A percentile compares a stretch with the other conserved stretches of the same genome.
Evolutionary conservation across 1,140 invertebrate genomes (phyloP).

Genomic region (Sarcophaga bullata): DNA sequence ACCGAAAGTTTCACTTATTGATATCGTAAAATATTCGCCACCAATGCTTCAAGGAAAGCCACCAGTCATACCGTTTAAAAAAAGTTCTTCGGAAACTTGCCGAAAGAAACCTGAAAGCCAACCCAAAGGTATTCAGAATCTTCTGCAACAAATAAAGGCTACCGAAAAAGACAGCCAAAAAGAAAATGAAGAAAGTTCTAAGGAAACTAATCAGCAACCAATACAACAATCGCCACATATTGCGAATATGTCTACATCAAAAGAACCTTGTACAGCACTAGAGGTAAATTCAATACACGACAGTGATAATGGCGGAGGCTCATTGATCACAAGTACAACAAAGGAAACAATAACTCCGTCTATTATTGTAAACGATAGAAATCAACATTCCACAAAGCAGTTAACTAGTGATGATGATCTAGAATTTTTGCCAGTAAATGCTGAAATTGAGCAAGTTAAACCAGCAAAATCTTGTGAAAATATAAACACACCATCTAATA

Average conservation of each 20-base stretch:
- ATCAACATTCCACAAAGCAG: not conserved
- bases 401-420: not conserved
- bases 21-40: constrained; percentile 23
- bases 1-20: not conserved
- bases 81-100: not conserved
- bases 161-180: not conserved
- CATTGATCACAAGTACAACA: too few relatives aligned
- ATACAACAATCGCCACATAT: too few relatives aligned
- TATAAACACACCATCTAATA: not conserved
- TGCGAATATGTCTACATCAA: too few relatives aligned
- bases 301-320: too few relatives aligned
- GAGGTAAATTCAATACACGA: too few relatives aligned
- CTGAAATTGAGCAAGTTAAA: not conserved
- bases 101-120: not conserved
- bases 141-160: not conserved
- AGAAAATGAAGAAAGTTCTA: not conserved
- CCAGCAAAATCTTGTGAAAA: not conserved
- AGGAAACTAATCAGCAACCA: not conserved
- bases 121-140: not conserved
- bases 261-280: too few relatives aligned
- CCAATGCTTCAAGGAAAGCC: not conserved
- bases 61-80: not conserved
- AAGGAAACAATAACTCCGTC: too few relatives aligned
- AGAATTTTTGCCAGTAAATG: not conserved
- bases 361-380: not conserved